Evolutionary conservation across 2,888 invertebrate genomes (phyloP).

Genomic region (Odontocerum albicorne): DNA sequence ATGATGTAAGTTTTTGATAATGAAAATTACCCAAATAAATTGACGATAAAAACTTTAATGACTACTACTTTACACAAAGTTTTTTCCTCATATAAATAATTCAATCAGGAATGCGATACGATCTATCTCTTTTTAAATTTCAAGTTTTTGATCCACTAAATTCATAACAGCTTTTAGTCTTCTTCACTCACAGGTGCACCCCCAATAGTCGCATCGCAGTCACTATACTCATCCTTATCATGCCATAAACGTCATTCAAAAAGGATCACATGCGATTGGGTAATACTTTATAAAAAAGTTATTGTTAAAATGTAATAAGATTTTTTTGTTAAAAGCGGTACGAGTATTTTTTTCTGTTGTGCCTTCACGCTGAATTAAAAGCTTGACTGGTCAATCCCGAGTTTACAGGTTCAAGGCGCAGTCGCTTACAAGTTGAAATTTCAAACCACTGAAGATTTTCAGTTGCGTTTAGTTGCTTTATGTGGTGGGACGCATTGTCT

Average conservation of each 20-base stretch:
- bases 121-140: too few relatives aligned
- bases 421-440: conserved; percentile 21
- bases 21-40: too few relatives aligned
- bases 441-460: conserved; percentile 22
- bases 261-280: too few relatives aligned
- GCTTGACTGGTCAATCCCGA: neutral
- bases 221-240: neutral
- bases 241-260: neutral
- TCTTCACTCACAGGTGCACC: conserved; percentile 10
- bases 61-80: too few relatives aligned
- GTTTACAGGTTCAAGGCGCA: conserved; percentile 18
- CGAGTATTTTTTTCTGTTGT: neutral
- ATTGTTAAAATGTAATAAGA: neutral
- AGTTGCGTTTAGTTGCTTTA: conserved; percentile 19
- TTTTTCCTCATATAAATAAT: too few relatives aligned
- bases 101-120: too few relatives aligned
- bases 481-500: conserved; percentile 4
- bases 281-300: neutral
- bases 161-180: conserved; percentile 6
- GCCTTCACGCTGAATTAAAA: neutral
- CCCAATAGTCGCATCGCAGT: conserved; percentile 18
- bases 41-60: too few relatives aligned
- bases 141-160: too few relatives aligned
- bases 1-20: too few relatives aligned
- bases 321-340: too few relatives aligned